phyloP scores from a whole-genome alignment of 35 echinoderm and acorn worm species.

The Patiria miniata region DNA sequence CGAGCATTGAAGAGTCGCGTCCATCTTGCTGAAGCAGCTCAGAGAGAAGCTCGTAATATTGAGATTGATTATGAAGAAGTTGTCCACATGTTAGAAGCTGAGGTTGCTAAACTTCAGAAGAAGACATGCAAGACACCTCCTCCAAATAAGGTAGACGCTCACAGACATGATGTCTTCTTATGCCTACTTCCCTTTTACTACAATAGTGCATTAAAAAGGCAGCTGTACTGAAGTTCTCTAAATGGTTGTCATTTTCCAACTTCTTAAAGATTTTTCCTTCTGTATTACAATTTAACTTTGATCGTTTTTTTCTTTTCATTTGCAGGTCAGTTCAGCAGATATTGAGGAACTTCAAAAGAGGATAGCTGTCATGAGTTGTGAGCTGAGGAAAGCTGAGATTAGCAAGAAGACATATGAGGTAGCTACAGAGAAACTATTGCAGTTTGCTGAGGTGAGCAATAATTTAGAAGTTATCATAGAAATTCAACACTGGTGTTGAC shows the following conservation, averaged over 20 bases:
- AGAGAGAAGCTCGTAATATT: constrained; percentile 88
- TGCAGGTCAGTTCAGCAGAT: constrained; percentile 17
- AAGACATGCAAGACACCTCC: constrained; percentile 55
- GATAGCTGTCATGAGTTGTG: constrained; percentile 74
- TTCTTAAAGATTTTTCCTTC: too few relatives aligned
- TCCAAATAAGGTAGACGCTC: background rate
- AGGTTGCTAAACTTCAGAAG: constrained; percentile 57
- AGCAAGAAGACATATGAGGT: constrained; percentile 95
- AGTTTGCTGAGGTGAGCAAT: constrained; percentile 87
- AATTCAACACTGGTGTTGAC: background rate
- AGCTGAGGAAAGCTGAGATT: constrained; percentile 74
- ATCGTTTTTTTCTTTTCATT: background rate
- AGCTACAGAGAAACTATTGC: constrained; percentile 78
- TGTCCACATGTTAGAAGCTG: constrained; percentile 70
- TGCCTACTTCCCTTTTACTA: too few relatives aligned
- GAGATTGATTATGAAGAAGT: constrained; percentile 98
- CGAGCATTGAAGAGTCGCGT: constrained; percentile 82
- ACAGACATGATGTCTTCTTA: too few relatives aligned
- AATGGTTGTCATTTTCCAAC: too few relatives aligned
- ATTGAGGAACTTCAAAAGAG: constrained; percentile 56
- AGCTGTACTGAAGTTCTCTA: too few relatives aligned
- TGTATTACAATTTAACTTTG: too few relatives aligned
- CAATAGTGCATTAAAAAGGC: too few relatives aligned
- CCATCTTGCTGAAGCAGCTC: constrained; percentile 92
- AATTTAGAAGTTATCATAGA: background rate